A percentile compares a stretch with the other conserved stretches of the same genome.
These are phyloP conservation scores for Caracal caracal DNA, from an alignment of 2,113 vertebrate species.

Conservation along the genomic window DNA sequence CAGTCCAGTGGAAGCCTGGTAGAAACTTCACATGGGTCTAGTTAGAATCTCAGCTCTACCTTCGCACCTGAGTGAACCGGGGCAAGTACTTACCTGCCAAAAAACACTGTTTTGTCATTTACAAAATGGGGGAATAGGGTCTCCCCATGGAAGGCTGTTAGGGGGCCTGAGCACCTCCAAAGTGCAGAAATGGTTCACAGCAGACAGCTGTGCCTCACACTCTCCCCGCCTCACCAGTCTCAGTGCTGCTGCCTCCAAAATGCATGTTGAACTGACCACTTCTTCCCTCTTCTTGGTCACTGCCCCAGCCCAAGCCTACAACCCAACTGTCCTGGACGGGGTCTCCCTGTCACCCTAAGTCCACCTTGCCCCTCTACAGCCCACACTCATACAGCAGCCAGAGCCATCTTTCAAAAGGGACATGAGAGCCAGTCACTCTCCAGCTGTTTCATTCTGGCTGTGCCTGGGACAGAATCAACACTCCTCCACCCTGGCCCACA, in stretches of 20 bases:
- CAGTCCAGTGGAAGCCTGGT: fast-evolving
- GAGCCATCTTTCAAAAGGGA: not conserved
- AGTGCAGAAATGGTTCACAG: not conserved
- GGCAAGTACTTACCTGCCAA: not conserved
- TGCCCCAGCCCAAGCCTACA: not conserved
- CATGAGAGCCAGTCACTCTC: not conserved
- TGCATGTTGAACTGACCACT: fast-evolving
- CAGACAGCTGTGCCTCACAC: not conserved
- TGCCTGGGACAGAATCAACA: not conserved
- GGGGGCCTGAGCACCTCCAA: not conserved
- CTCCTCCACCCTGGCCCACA: not conserved
- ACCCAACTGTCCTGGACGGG: not conserved
- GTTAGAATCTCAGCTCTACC: no score
- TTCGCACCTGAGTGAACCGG: not conserved
- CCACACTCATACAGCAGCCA: not conserved
- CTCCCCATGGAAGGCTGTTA: not conserved
- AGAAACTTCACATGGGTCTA: not conserved
- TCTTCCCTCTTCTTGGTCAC: not conserved
- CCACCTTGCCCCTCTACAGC: not conserved
- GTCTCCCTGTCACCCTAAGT: not conserved
- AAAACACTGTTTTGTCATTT: not conserved
- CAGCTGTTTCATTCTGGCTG: no score
- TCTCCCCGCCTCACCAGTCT: not conserved
- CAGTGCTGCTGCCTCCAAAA: not conserved
- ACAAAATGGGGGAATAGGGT: not conserved